A percentile compares a stretch with the other conserved stretches of the same genome.
Evolutionary conservation across 2,888 invertebrate species (phyloP).

Genomic region (Drosophila tanythrix): DNA sequence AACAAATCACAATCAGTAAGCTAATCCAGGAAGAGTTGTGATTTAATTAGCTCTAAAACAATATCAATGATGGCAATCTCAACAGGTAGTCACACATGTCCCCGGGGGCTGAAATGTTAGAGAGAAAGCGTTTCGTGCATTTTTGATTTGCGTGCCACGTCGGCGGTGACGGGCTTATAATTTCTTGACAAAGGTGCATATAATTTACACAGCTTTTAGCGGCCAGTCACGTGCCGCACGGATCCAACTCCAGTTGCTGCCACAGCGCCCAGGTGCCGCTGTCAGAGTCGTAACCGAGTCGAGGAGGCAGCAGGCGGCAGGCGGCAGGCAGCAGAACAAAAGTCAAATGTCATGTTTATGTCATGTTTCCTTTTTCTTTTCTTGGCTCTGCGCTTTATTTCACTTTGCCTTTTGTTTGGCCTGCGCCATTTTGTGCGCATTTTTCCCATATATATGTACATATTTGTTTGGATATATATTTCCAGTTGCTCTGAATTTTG

Average conservation of each 20-base stretch:
- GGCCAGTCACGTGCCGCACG: slow-evolving; percentile 66
- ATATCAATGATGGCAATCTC: not conserved
- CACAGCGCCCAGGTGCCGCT: slow-evolving; percentile 9
- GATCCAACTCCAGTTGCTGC: slow-evolving; percentile 9
- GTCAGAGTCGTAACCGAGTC: slow-evolving; percentile 41
- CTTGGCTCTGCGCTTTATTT: slow-evolving; percentile 53
- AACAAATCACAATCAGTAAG: not conserved
- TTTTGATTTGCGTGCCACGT: slow-evolving; percentile 72
- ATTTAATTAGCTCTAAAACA: slow-evolving; percentile 1
- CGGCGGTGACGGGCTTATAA: slow-evolving; percentile 71
- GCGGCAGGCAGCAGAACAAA: slow-evolving; percentile 57
- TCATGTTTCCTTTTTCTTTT: slow-evolving; percentile 66
- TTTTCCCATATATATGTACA: slow-evolving; percentile 54
- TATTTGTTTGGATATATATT: slow-evolving; percentile 69
- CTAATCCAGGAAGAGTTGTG: not conserved
- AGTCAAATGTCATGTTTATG: slow-evolving; percentile 81
- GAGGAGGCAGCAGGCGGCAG: slow-evolving; percentile 26
- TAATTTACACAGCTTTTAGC: slow-evolving; percentile 66
- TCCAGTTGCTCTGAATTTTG: slow-evolving; percentile 71
- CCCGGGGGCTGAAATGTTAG: slow-evolving; percentile 2
- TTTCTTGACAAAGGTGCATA: slow-evolving; percentile 79
- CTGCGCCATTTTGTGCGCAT: slow-evolving; percentile 23
- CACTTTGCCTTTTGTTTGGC: slow-evolving; percentile 61
- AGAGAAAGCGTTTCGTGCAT: slow-evolving; percentile 61
- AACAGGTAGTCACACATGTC: not conserved